phyloP scores from a whole-genome alignment of 1,140 invertebrate species.

The Aculops lycopersici region DNA sequence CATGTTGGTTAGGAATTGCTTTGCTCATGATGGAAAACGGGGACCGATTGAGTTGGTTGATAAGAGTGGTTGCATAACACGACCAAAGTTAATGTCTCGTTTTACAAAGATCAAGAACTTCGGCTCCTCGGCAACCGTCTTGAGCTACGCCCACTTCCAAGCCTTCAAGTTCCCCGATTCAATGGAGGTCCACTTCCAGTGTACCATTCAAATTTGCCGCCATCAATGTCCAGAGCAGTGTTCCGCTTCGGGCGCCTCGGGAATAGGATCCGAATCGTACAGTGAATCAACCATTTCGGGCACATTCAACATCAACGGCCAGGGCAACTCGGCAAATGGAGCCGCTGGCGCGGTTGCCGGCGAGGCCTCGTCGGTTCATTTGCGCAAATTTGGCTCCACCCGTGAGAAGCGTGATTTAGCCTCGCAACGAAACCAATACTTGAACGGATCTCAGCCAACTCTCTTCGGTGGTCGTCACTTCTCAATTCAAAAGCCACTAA shows the following conservation, averaged over 20 bases:
- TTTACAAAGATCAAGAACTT: conserved; percentile 90
- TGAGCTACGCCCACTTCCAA: conserved; percentile 66
- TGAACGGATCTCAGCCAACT: conserved; percentile 3
- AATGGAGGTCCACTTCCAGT: conserved; percentile 14
- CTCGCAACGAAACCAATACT: neutral
- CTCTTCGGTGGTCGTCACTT: neutral
- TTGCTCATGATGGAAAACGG: conserved; percentile 65
- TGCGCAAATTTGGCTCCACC: conserved; percentile 2
- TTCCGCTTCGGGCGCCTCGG: conserved; percentile 8
- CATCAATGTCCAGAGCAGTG: conserved; percentile 13
- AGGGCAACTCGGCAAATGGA: conserved; percentile 1
- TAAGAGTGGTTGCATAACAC: conserved; percentile 55
- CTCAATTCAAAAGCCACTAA: conserved; percentile 8
- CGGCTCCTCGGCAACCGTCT: conserved; percentile 59
- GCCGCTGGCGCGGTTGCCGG: conserved; percentile 1
- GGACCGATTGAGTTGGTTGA: conserved; percentile 69
- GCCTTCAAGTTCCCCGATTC: conserved; percentile 13
- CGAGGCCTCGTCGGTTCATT: neutral
- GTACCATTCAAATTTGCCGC: conserved; percentile 14
- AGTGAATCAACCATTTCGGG: conserved; percentile 2
- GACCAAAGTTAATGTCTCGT: conserved; percentile 62
- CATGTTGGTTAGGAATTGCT: conserved; percentile 68
- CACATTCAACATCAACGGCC: neutral
- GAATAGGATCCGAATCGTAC: conserved; percentile 5
- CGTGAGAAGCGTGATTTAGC: conserved; percentile 8